Evolutionary conservation across 1,140 invertebrate genomes (phyloP).

Genomic region (Cydia pomonella): DNA sequence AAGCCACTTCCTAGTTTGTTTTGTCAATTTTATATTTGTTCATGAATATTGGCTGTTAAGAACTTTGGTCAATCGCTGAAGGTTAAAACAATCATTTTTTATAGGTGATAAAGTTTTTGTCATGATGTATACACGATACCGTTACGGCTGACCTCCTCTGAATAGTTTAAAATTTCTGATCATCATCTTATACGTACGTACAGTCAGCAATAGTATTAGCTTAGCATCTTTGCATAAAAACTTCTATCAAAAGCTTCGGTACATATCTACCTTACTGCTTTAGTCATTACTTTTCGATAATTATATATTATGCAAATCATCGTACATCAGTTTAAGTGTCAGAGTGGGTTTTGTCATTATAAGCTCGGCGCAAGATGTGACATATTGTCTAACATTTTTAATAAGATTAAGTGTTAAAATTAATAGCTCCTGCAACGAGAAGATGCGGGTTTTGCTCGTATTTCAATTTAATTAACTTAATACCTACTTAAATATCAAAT

Average conservation of each 20-base stretch:
- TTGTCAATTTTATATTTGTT: conserved; percentile 30
- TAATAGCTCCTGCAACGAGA: too few species aligned
- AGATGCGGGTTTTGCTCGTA: too few species aligned
- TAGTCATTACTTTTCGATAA: neutral
- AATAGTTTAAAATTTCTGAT: conserved; percentile 2
- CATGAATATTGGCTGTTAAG: conserved; percentile 7
- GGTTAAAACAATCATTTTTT: conserved; percentile 31
- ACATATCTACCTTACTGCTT: neutral
- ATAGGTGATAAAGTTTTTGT: neutral
- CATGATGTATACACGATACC: neutral
- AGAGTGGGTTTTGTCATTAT: too few species aligned
- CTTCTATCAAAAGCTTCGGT: too few species aligned
- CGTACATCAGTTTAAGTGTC: neutral
- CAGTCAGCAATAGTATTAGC: too few species aligned
- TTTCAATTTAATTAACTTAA: too few species aligned
- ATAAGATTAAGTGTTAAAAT: too few species aligned
- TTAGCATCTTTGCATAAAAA: too few species aligned
- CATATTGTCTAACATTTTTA: too few species aligned
- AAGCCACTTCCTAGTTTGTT: conserved; percentile 12
- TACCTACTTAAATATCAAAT: too few species aligned
- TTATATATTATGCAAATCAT: neutral
- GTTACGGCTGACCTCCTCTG: conserved; percentile 10
- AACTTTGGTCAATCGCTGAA: conserved; percentile 20
- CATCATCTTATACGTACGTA: conserved; percentile 5
- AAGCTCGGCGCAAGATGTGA: too few species aligned